Base-by-base conservation (phyloP, 2,113 vertebrate genomes). In the Myotis lucifugus region DNA sequence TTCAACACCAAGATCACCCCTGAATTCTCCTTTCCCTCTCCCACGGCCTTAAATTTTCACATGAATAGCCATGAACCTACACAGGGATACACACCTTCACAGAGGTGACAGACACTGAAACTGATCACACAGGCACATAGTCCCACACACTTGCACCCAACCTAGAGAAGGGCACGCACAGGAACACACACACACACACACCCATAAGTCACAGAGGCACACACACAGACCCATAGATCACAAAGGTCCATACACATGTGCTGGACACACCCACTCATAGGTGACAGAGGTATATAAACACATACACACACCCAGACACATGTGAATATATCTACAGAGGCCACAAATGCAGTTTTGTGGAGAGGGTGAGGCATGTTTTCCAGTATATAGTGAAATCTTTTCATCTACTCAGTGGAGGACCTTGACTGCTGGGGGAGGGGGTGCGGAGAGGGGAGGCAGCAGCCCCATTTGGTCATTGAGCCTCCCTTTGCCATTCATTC, bases 21-120 rank as follows among this genome's bases (percentile, higher is more conserved):
- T 2, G 23, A 77, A 73, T 50, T 85, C 29, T 27, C 66, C 88
- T 81, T 59, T 69, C 11, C 52, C 14, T 72, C 8, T 52, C 1
- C 11, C 4, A 7, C 1, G 18, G 69, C 23, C 54, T 78, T 88
- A 73, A 3, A 17, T 70, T 82, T 67, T 76, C 50, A 59, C 5
- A 42, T 4, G 19, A 74, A 73, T 19, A 56, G 54, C 13, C 56
- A 15, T 50, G 42, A 88, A 83, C 10, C 0, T 10, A 18, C 0
- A 0, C 1, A 46, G 27, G 12, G 37, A 42, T 1, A 40, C 2
- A 37, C 29, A 59, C 18, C 1, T 37, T 50, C 48, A 29, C 25
- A 79, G 54, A 78, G 12, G 25, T 23, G 5, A 84, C n/a, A 54
- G 7, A 34, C 8, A 10, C 12, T 40, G n/a, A 34, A 8, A 23